Evolutionary conservation across 2,113 vertebrate genomes (phyloP), one percentile per base, ranked within the genome.

Genomic region (Rhizomys pruinosus): DNA sequence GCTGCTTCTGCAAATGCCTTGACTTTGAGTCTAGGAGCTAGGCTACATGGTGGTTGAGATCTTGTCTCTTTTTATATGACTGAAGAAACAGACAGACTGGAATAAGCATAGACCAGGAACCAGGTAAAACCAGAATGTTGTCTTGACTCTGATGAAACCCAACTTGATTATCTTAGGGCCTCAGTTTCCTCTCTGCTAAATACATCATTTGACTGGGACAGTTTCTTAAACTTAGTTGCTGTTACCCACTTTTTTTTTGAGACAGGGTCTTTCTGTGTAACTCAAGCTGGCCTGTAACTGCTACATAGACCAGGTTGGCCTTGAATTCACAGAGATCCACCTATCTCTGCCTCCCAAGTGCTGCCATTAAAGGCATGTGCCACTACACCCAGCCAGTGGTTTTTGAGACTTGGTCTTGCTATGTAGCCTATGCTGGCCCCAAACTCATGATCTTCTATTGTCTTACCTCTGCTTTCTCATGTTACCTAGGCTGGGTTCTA

Each of bases 121-220:
- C 44, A 42, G 73, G 42, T 47, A 37, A 84, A 68, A 80, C 34
- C 79, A 55, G 64, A 47, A 69, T 72, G 44, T 29, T 37, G 25
- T 44, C 55, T 74, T 76, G 59, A 39, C 27, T 84, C 34, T 34
- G 44, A 76, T 6, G 47, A 80, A 42, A 29, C 69, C 57, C 89
- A 69, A 88, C 44, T 29, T 69, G 63, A 86, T 27, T 23, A 52
- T 66, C 64, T 79, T 6, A n/a, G 57, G 39, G 25, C 34, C 27
- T 82, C 25, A 34, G 68, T 81, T 94, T 84, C 55, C 59, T 73
- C n/a, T 68, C 23, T 87, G 61, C 73, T 66, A 66, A n/a, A 82
- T 20, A 2, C 3, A 6, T 27, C 27, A 5, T 39, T 78, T 44
- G 7, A 90, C 42, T 84, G 29, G 52, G 19, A 22, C 10, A 39